Base-by-base conservation (phyloP, 1,140 invertebrate genomes). In the Aleiodes sp. region DNA sequence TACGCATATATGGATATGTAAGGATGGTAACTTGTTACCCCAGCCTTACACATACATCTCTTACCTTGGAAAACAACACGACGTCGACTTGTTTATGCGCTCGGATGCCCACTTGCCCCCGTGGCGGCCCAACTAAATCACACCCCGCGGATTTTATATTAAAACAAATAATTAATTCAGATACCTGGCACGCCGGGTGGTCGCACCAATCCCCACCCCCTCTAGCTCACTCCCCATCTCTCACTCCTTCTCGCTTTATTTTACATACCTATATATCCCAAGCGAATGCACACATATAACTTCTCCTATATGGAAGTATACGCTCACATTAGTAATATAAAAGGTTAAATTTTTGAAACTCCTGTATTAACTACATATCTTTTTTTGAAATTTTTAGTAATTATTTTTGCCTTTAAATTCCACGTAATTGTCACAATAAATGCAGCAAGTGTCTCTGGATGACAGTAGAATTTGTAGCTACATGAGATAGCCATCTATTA, bases 81-180 rank as follows among this genome's bases (percentile, higher is more conserved):
- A 79, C 70, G 70, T 70, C 73, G 81, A 77, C 79, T 80, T 81
- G 80, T 83, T 84, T 84, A 83, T 84, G 77, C 73, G 76, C 71
- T 76, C 67, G 64, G 66, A 21, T 65, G 70, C 75, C 73, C 71
- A 79, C 75, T 80, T 77, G 79, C 77, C 74, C 77, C 75, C 65
- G 79, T 76, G 70, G 75, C 76, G 80, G 56, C 56, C 73, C 74
- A 80, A 77, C 80, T 84, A 84, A 82, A 85, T 85, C 82, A 86
- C 80, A 80, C 76, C 79, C 81, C 75, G 79, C 75, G 79, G 82
- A 83, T 83, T 84, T 80, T 81, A 85, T 85, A 86, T 86, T 84
- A 84, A 85, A 86, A 84, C 79, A 85, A 86, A 84, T 86, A 86
- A 85, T 85, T 85, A 83, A 85, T 84, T 84, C 81, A 76, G 80